Base-by-base conservation (phyloP, 2,113 vertebrate genomes). In the Tachysurus vachellii region DNA sequence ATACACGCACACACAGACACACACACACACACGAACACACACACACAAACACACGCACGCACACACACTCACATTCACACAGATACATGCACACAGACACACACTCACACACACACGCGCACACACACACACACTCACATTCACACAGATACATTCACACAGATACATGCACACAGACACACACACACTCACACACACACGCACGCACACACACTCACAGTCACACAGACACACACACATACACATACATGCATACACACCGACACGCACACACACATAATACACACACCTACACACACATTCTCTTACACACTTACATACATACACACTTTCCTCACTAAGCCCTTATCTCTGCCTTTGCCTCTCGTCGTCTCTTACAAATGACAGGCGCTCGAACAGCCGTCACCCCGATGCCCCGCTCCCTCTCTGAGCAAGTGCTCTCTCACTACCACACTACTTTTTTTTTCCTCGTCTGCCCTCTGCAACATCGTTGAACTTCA, bases 301-400 rank as follows among this genome's bases (percentile, higher is more conserved):
- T 44, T 47, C 47, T 70, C 36, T 36, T 36, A 82, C 62, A 28
- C 79, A 73, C 44, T 61, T 70, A 87, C 56, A 68, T 28, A 79
- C n/a, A 36, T 11, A 28, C 26, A 71, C 31, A 71, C 21, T 28
- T 54, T 56, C 44, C 82, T 56, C 82, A 54, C 44, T 56, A 42
- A 70, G 64, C 82, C 64, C 31, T 53, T 64, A 62, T 79, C 83
- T 59, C 57, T 61, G 56, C 47, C 47, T 68, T 50, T 23, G n/a
- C 47, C 42, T 70, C 36, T 64, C 11, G 54, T 70, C n/a, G 13
- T 59, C 64, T 70, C 82, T 53, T 64, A 54, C 47, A 83, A 70
- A 83, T 70, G 82, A 50, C 82, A 83, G 42, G 14, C 44, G 26
- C 28, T 53, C 8, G 26, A 83, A 47, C n/a, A 21, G n/a, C 50